Percentiles rank a stretch among this genome's conserved stretches.
These are phyloP conservation scores for Ethmia dodecea DNA, from an alignment of 2,888 invertebrate species.

Conservation along the genomic window DNA sequence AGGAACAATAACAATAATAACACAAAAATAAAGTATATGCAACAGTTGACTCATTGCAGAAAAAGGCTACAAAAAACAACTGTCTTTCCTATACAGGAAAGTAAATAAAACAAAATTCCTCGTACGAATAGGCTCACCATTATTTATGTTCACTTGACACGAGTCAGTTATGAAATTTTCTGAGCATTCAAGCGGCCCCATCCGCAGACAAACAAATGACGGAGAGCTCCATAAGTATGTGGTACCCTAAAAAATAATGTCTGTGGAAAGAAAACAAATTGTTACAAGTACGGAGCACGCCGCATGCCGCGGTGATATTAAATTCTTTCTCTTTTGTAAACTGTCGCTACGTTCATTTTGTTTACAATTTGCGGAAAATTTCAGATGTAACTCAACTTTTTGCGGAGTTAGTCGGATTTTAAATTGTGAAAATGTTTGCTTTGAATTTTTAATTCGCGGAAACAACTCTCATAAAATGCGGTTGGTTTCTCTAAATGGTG, in stretches of 20 bases:
- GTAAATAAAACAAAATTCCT: too few species aligned
- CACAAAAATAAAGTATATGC: too few species aligned
- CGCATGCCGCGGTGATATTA: slow-evolving; percentile 62
- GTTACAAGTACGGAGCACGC: slow-evolving; percentile 53
- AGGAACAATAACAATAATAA: too few species aligned
- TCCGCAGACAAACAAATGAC: slow-evolving; percentile 28
- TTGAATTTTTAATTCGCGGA: slow-evolving; percentile 35
- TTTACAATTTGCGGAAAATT: slow-evolving; percentile 49
- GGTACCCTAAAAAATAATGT: slow-evolving; percentile 49
- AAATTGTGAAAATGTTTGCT: slow-evolving; percentile 45
- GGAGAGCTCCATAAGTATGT: slow-evolving; percentile 31
- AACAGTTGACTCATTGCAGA: too few species aligned
- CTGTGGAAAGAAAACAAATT: slow-evolving; percentile 61
- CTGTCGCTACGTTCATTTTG: slow-evolving; percentile 53
- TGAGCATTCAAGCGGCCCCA: slow-evolving; percentile 15
- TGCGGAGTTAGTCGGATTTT: slow-evolving; percentile 39
- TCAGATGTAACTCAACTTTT: slow-evolving; percentile 46
- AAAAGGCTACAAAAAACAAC: too few species aligned
- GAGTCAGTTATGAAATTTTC: slow-evolving; percentile 12
- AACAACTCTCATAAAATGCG: slow-evolving; percentile 6
- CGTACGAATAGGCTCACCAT: too few species aligned
- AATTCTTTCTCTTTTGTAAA: slow-evolving; percentile 64
- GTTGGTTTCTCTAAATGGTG: too few species aligned
- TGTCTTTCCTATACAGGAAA: too few species aligned
- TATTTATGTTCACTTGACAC: too few species aligned